A percentile compares a stretch with the other conserved stretches of the same genome.
These are phyloP conservation scores for Nephrotoma appendiculata DNA, from an alignment of 2,888 invertebrate genomes.

Conservation along the genomic window DNA sequence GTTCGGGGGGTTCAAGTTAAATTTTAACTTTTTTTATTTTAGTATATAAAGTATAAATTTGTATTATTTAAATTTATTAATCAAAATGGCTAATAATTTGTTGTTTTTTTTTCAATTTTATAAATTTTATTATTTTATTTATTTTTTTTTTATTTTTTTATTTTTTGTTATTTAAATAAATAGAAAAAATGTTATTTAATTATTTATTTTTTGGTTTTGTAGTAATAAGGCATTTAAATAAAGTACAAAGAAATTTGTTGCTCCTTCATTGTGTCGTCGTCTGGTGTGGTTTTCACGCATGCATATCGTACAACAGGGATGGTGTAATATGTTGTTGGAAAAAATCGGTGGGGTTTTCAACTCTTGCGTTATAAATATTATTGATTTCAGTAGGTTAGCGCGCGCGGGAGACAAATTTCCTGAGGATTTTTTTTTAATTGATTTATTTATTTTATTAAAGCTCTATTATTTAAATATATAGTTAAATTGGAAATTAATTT, in stretches of 20 bases:
- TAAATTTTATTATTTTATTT: background rate
- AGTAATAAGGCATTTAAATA: background rate
- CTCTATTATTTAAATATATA: background rate
- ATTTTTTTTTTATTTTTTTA: background rate
- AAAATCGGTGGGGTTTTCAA: background rate
- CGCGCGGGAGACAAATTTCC: background rate
- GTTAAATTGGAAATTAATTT: background rate
- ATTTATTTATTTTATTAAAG: background rate
- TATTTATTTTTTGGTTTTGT: background rate
- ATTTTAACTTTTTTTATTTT: background rate
- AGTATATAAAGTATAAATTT: background rate
- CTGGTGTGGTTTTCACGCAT: background rate
- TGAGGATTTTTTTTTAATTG: background rate
- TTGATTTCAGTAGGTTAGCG: background rate
- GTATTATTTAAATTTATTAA: background rate
- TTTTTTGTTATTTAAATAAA: background rate
- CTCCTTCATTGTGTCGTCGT: background rate
- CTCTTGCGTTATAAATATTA: background rate
- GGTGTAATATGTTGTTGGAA: background rate
- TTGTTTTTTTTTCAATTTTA: background rate
- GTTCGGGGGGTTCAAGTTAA: background rate
- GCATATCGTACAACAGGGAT: background rate
- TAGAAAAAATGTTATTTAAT: background rate
- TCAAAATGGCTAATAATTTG: background rate
- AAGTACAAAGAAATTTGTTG: background rate